A percentile compares a stretch with the other conserved stretches of the same genome.
phyloP scores from a whole-genome alignment of 2,797 vertebrate genomes.

The Eulemur mongoz region DNA sequence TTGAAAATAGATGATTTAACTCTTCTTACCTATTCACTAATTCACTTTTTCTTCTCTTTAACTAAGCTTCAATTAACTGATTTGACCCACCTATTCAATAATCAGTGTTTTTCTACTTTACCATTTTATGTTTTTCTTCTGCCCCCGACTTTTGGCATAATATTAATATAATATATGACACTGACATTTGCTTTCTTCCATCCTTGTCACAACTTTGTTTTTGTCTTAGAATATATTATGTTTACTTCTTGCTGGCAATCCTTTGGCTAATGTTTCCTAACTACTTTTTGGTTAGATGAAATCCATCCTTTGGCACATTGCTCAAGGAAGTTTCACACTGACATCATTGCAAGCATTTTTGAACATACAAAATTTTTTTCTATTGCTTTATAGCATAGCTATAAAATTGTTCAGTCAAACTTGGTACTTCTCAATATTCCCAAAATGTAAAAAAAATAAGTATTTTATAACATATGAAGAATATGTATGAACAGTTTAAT shows the following conservation, averaged over 20 bases:
- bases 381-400: neutral
- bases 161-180: neutral
- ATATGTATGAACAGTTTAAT: neutral
- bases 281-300: neutral
- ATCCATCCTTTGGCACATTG: neutral
- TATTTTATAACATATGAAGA: neutral
- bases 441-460: neutral
- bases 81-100: neutral
- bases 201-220: neutral
- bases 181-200: neutral
- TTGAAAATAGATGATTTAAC: neutral
- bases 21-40: neutral
- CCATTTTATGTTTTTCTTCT: neutral
- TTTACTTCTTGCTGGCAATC: neutral
- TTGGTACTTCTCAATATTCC: neutral
- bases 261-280: neutral
- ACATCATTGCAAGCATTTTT: neutral
- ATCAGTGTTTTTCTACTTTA: neutral
- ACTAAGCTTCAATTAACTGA: neutral
- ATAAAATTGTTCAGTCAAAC: neutral
- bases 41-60: neutral
- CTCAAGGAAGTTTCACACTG: neutral
- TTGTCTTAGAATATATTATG: neutral
- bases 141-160: neutral
- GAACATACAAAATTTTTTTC: neutral